Conservation (phyloP, 1,140 invertebrate species). For the Eciton burchellii region DNA sequence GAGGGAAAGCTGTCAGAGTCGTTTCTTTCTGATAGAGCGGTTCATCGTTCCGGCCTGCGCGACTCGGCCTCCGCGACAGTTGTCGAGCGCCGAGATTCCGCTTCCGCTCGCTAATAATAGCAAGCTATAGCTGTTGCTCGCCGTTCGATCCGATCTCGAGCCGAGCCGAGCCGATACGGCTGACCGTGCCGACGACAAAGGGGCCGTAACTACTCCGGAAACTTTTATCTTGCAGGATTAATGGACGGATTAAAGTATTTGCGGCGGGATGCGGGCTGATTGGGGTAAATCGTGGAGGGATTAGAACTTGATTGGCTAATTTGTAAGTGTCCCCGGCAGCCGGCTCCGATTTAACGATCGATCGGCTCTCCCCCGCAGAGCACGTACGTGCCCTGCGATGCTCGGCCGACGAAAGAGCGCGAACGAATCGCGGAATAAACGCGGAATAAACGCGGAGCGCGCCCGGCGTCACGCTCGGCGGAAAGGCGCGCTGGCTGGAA, state of each 20-base stretch:
- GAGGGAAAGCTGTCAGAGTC: not conserved
- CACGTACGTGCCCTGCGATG: conserved; percentile 59
- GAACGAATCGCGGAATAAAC: not conserved
- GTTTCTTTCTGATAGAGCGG: not conserved
- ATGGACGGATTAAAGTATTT: conserved; percentile 86
- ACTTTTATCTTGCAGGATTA: conserved; percentile 85
- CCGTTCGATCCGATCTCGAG: conserved; percentile 48
- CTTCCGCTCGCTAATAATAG: conserved; percentile 52
- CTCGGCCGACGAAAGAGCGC: conserved; percentile 20
- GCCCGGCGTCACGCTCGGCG: no score
- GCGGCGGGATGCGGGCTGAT: conserved; percentile 83
- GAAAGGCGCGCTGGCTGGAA: not conserved
- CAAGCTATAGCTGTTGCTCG: conserved; percentile 46
- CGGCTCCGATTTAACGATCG: conserved; percentile 82
- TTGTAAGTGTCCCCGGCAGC: conserved; percentile 85
- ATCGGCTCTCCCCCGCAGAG: conserved; percentile 72
- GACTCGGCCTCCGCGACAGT: not conserved
- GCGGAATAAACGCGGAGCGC: conserved; percentile 10
- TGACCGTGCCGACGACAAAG: conserved; percentile 81
- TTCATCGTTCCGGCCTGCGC: not conserved
- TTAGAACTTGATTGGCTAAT: conserved; percentile 86
- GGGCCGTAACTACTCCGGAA: conserved; percentile 82
- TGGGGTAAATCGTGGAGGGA: conserved; percentile 82
- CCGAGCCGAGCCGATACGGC: conserved; percentile 69
- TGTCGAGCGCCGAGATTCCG: conserved; percentile 2